Percentiles rank a stretch among this genome's conserved stretches.
Conservation (phyloP, 2,113 vertebrate species). For the Morone chrysops region DNA sequence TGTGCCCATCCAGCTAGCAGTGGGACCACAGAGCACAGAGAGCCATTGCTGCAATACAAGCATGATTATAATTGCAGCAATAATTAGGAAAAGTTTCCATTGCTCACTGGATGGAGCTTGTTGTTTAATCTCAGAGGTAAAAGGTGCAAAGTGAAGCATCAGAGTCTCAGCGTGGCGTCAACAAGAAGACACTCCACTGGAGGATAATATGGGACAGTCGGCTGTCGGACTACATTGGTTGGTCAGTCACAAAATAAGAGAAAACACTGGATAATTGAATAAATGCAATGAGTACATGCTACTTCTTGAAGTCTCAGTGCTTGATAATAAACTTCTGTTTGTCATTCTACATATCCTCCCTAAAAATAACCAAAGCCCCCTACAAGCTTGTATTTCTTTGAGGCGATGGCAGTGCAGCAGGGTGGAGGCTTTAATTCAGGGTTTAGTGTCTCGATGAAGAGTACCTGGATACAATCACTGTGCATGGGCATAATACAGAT, state of each 20-base stretch:
- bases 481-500: slow-evolving; percentile 30
- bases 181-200: slow-evolving; percentile 1
- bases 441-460: slow-evolving; percentile 34
- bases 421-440: slow-evolving; percentile 26
- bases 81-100: slow-evolving; percentile 78
- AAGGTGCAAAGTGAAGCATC: slow-evolving; percentile 71
- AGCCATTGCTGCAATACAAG: slow-evolving; percentile 55
- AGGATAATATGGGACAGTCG: slow-evolving; percentile 6
- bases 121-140: slow-evolving; percentile 72
- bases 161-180: slow-evolving; percentile 52
- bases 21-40: slow-evolving; percentile 60
- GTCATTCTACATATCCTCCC: slow-evolving; percentile 29
- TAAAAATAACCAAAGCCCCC: slow-evolving; percentile 15
- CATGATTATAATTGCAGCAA: slow-evolving; percentile 81
- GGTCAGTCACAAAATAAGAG: not conserved
- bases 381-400: slow-evolving; percentile 16
- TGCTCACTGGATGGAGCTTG: slow-evolving; percentile 62
- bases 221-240: not conserved
- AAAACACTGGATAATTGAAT: slow-evolving; percentile 15
- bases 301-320: slow-evolving; percentile 4
- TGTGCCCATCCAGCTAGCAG: slow-evolving; percentile 57
- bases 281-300: not conserved
- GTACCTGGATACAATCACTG: slow-evolving; percentile 22
- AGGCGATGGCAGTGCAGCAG: slow-evolving; percentile 5
- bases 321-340: slow-evolving; percentile 17